Evolutionary conservation across 2,113 vertebrate genomes (phyloP), one percentile per base, ranked within the genome.

Genomic region (Oriolus oriolus): DNA sequence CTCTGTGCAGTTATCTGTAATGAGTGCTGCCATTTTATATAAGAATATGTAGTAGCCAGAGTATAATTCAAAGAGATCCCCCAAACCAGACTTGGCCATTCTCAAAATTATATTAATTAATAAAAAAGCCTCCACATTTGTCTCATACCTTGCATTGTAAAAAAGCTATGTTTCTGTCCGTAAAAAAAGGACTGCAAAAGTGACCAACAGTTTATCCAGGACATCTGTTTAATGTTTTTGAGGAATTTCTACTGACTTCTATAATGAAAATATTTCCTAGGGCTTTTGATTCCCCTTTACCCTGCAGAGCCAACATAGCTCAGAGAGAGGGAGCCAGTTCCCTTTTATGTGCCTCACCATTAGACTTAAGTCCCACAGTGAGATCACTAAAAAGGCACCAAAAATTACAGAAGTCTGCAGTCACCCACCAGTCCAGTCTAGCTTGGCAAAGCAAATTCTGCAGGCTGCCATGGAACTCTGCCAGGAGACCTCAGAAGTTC

Each of bases 111-210:
- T 21, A 35, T 85, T 61, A 28, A 35, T 31, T 31, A 19, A 39
- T 16, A 10, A 35, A 71, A 64, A 47, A 0, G 0, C 2, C 6
- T 4, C 10, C 4, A 59, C 12, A 84, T 70, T 63, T 37, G 11
- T 50, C 39, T 93, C 52, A 33, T 33, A 44, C 24, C 16, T 52
- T 50, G n/a, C 3, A 6, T 28, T 30, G 18, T 27, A 61, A 80
- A 60, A 69, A 70, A 54, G 4, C 0, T 8, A 18, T 10, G 16
- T 23, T 74, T 76, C 42, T 79, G 15, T 52, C 41, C 24, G 84
- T 64, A 45, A 57, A 82, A 84, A 37, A 71, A 21, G 2, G 2
- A 57, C 41, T 49, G 35, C 33, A 49, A 22, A 69, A 63, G 3
- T 50, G 23, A 33, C 16, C 27, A 80, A 42, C 4, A 33, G 45